Percentiles rank a stretch among this genome's conserved stretches.
phyloP scores from a whole-genome alignment of 2,113 vertebrate genomes.

The Ochotona curzoniae region DNA sequence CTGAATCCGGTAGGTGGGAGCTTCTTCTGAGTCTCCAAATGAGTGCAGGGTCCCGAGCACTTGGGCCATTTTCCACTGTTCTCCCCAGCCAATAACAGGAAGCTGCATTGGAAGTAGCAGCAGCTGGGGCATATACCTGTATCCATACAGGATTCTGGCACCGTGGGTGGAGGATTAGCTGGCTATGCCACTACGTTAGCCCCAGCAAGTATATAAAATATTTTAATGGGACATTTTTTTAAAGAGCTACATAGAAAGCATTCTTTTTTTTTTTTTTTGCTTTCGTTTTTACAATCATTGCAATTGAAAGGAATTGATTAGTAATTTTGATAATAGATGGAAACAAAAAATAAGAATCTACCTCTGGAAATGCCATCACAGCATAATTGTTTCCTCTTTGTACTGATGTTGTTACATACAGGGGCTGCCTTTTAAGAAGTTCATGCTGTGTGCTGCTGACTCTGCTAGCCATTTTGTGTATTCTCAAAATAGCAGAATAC shows the following conservation, averaged over 20 bases:
- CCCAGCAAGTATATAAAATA: conserved; percentile 37
- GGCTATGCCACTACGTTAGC: too few species aligned
- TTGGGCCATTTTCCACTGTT: too few species aligned
- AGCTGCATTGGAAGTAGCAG: too few species aligned
- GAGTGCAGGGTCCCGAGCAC: too few species aligned
- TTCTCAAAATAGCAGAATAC: background rate
- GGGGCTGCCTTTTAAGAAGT: background rate
- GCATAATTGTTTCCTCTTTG: background rate
- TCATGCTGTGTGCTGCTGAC: background rate
- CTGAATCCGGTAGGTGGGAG: too few species aligned
- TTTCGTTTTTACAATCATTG: conserved; percentile 49
- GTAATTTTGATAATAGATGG: background rate
- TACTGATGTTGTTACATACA: background rate
- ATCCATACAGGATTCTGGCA: too few species aligned
- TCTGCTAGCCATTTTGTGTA: background rate
- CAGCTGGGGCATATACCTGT: too few species aligned
- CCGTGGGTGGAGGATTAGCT: too few species aligned
- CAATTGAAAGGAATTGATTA: conserved; percentile 28
- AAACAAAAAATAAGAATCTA: conserved; percentile 4
- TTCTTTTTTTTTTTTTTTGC: conserved; percentile 35
- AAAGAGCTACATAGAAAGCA: background rate
- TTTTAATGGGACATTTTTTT: conserved; percentile 29
- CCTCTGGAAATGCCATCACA: background rate
- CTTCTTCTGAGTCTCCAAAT: too few species aligned
- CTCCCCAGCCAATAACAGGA: too few species aligned